A percentile compares a stretch with the other conserved stretches of the same genome.
Evolutionary conservation across 2,797 vertebrate species (phyloP).

Genomic region (Chloroceryle amazona): DNA sequence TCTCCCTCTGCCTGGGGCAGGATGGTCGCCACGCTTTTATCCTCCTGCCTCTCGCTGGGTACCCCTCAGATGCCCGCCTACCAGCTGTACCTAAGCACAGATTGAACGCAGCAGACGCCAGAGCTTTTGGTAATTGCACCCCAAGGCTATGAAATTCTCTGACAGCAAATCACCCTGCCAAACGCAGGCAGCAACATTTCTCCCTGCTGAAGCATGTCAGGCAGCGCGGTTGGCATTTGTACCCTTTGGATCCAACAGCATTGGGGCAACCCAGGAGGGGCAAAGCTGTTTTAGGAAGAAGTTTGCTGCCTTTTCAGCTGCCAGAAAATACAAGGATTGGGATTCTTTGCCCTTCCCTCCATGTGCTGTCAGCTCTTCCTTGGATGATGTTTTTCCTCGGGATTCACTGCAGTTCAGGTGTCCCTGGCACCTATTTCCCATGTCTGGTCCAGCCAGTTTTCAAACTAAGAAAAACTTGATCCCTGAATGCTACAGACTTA

Average conservation of each 20-base stretch:
- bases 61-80: not conserved
- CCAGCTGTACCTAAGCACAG: not conserved
- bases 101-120: not conserved
- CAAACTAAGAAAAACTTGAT: not conserved
- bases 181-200: not conserved
- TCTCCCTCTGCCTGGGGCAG: rapidly evolving
- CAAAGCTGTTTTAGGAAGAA: constrained; percentile 13
- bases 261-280: not conserved
- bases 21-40: not conserved
- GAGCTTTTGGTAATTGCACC: constrained; percentile 38
- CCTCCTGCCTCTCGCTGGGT: not conserved
- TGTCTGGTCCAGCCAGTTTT: not conserved
- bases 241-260: constrained; percentile 27
- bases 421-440: not conserved
- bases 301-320: constrained; percentile 44
- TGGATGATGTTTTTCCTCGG: not conserved
- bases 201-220: constrained; percentile 28
- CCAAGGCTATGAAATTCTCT: constrained; percentile 32
- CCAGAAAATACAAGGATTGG: not conserved
- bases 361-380: not conserved
- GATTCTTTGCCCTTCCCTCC: not conserved
- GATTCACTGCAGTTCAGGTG: not conserved
- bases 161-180: not conserved
- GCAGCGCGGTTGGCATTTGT: not conserved
- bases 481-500: not conserved